phyloP scores from a whole-genome alignment of 2,888 invertebrate genomes.

The Aphelenchoides bicaudatus region DNA sequence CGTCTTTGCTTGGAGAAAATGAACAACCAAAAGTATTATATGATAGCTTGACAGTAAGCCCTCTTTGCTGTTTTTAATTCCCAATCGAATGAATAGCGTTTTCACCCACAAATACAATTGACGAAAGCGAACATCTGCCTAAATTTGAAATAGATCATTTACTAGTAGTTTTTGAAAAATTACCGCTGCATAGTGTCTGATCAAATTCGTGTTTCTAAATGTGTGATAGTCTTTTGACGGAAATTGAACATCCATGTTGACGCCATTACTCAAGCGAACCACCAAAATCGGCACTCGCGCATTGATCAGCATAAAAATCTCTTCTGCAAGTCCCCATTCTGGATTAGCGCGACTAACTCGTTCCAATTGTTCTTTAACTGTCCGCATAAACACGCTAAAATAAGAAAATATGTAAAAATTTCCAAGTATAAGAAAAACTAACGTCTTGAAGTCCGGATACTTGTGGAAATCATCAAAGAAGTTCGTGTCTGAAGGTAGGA shows the following conservation, averaged over 20 bases:
- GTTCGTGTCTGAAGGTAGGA: not conserved
- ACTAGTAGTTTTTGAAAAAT: too few relatives aligned
- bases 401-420: too few relatives aligned
- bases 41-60: conserved; percentile 53
- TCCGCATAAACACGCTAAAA: too few relatives aligned
- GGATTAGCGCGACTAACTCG: too few relatives aligned
- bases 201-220: conserved; percentile 43
- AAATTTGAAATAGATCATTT: too few relatives aligned
- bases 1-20: conserved; percentile 50
- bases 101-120: conserved; percentile 41
- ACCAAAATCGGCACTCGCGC: conserved; percentile 38
- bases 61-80: conserved; percentile 41
- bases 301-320: conserved; percentile 2
- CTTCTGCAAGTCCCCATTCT: too few relatives aligned
- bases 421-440: too few relatives aligned
- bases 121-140: conserved; percentile 43
- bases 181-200: conserved; percentile 36
- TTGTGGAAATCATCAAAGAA: conserved; percentile 4
- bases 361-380: too few relatives aligned
- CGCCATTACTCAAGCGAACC: conserved; percentile 32
- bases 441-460: not conserved
- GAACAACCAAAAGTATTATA: conserved; percentile 43
- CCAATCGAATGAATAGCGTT: conserved; percentile 32
- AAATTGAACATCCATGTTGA: conserved; percentile 45
- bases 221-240: conserved; percentile 31